Percentiles rank a stretch among this genome's conserved stretches.
Evolutionary conservation across 1,140 invertebrate genomes (phyloP).

Genomic region (Teleopsis dalmanni): DNA sequence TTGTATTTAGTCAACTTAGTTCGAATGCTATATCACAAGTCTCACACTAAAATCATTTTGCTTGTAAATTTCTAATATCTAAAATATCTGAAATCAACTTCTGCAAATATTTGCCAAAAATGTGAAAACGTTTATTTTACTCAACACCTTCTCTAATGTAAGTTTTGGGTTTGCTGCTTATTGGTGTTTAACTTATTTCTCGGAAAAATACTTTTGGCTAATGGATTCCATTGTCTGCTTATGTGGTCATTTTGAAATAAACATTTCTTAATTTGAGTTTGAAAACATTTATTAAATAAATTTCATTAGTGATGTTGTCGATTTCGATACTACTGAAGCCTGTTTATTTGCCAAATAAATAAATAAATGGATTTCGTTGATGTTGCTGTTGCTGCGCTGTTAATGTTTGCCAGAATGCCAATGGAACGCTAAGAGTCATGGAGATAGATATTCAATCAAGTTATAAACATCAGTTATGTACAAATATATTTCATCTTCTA

Average conservation of each 20-base stretch:
- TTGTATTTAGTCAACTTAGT: too few species aligned
- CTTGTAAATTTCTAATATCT: too few species aligned
- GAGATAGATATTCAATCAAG: too few species aligned
- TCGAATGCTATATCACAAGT: too few species aligned
- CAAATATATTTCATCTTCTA: too few species aligned
- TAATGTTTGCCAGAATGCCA: too few species aligned
- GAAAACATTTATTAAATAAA: constrained; percentile 6
- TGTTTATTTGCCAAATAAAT: too few species aligned
- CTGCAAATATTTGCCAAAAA: constrained; percentile 1
- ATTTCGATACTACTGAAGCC: too few species aligned
- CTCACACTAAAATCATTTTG: too few species aligned
- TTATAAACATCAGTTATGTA: too few species aligned
- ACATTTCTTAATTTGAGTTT: constrained; percentile 5
- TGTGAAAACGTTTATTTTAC: not conserved
- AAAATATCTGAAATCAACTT: too few species aligned
- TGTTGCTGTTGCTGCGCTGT: not conserved
- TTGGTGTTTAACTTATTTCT: not conserved
- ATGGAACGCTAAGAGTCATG: too few species aligned
- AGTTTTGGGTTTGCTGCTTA: not conserved
- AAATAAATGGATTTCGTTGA: not conserved
- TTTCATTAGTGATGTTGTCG: constrained; percentile 8
- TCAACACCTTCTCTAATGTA: not conserved
- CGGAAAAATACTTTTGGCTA: constrained; percentile 1
- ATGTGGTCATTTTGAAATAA: not conserved
- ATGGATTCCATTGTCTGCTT: not conserved